These are phyloP conservation scores for Crotalus helleri DNA, from an alignment of 2,113 vertebrate species.

Conservation along the genomic window DNA sequence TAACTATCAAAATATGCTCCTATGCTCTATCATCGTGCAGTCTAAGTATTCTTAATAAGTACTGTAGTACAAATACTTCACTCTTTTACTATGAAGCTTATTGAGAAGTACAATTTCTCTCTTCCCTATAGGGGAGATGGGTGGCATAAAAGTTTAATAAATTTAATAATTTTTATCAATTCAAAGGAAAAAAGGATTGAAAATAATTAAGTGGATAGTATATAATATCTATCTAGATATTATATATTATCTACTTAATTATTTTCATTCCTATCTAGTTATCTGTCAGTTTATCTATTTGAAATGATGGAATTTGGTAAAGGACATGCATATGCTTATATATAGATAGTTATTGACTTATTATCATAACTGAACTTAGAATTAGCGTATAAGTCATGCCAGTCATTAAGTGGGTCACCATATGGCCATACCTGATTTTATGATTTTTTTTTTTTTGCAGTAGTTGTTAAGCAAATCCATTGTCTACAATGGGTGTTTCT, in stretches of 20 bases:
- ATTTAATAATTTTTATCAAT: slow-evolving; percentile 26
- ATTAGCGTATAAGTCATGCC: background rate
- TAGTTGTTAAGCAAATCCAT: background rate
- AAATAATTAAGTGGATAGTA: background rate
- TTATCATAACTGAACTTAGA: background rate
- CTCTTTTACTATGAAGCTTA: slow-evolving; percentile 43
- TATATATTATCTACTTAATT: background rate
- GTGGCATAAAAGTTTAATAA: background rate
- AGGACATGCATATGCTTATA: background rate
- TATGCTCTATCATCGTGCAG: slow-evolving; percentile 32
- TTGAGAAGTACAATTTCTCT: slow-evolving; percentile 40
- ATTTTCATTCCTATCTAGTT: background rate
- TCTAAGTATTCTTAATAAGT: slow-evolving; percentile 45
- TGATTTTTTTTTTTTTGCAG: background rate
- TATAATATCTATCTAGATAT: slow-evolving; percentile 10
- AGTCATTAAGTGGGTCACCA: background rate
- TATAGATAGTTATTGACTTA: background rate
- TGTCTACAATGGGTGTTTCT: background rate
- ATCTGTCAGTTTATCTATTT: background rate
- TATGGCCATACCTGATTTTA: background rate
- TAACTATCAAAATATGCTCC: slow-evolving; percentile 33
- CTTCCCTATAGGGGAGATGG: background rate
- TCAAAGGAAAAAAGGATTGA: slow-evolving; percentile 25
- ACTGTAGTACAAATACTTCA: slow-evolving; percentile 32
- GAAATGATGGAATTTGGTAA: background rate